Conservation (phyloP, 2,888 invertebrate species). For the Synanthedon vespiformis region DNA sequence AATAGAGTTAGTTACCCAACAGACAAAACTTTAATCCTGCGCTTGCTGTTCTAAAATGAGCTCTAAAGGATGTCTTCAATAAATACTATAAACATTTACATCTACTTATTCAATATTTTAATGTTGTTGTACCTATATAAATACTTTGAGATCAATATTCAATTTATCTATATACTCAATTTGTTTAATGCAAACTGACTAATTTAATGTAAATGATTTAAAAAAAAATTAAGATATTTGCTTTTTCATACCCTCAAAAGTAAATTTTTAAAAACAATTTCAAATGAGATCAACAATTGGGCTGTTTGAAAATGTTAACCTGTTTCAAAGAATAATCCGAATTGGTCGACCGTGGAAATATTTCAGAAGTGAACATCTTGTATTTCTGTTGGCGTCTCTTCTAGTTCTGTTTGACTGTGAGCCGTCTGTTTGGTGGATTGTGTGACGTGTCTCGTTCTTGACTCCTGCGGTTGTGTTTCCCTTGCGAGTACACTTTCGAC, state of each 20-base stretch:
- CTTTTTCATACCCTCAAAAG: no score
- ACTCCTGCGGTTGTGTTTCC: constrained; percentile 64
- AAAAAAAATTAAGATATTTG: no score
- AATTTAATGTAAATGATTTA: no score
- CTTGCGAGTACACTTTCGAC: constrained; percentile 72
- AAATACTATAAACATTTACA: no score
- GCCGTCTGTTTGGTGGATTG: constrained; percentile 39
- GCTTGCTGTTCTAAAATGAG: no score
- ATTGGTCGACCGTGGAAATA: background rate
- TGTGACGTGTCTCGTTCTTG: constrained; percentile 28
- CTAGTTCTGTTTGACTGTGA: constrained; percentile 47
- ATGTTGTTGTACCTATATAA: constrained; percentile 17
- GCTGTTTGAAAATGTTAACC: background rate
- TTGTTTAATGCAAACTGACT: no score
- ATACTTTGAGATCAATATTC: constrained; percentile 67
- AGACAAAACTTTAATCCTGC: no score
- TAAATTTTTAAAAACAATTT: constrained; percentile 6
- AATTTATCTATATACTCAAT: constrained; percentile 30
- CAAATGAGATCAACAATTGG: no score
- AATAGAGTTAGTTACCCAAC: no score
- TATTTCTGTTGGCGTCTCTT: constrained; percentile 75
- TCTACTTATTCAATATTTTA: background rate
- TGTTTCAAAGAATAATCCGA: no score
- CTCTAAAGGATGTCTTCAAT: background rate
- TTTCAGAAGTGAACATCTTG: constrained; percentile 72